Evolutionary conservation across 2,888 invertebrate species (phyloP), one percentile per base, ranked within the genome.

Genomic region (Lasioglossum malachurum): DNA sequence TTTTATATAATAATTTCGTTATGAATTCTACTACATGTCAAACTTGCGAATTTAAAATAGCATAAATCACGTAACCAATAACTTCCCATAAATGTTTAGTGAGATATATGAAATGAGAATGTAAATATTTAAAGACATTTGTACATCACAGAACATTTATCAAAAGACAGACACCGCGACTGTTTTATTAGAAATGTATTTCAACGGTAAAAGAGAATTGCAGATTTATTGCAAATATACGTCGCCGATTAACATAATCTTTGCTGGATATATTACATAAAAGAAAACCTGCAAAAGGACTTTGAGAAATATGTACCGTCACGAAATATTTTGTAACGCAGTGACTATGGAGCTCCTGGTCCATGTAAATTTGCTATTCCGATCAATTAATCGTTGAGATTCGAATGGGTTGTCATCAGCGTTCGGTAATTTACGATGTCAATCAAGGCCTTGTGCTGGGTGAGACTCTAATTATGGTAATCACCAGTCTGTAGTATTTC

Each of bases 341-440:
- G 76, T 79, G 35, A 44, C n/a, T 69, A 19, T 27, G n/a, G 4
- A 46, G 5, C 27, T 41, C 27, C 69, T 16, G 77, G 60, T 49
- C 57, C 38, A 49, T 49, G 82, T 44, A 44, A 75, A 84, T 78
- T 35, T 64, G 35, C n/a, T n/a, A 67, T 72, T 41, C 19, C 27
- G 53, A 67, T 67, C 76, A 74, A n/a, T 71, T 41, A 53, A 57
- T 16, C 19, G 19, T 35, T 46, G 38, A 4, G 7, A 35, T 75
- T 49, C 69, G 35, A 64, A 49, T 72, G 35, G 71, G 23, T 53
- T 75, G 76, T 71, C 80, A 77, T 86, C 80, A 19, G 60, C 76
- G 76, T 80, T 80, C 74, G 46, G 41, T 41, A 74, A 84, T 86
- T 85, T 80, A 71, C 74, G 44, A 76, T 41, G 60, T 74, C 57